phyloP scores from a whole-genome alignment of 1,140 invertebrate genomes.

The Diabrotica virgifera region DNA sequence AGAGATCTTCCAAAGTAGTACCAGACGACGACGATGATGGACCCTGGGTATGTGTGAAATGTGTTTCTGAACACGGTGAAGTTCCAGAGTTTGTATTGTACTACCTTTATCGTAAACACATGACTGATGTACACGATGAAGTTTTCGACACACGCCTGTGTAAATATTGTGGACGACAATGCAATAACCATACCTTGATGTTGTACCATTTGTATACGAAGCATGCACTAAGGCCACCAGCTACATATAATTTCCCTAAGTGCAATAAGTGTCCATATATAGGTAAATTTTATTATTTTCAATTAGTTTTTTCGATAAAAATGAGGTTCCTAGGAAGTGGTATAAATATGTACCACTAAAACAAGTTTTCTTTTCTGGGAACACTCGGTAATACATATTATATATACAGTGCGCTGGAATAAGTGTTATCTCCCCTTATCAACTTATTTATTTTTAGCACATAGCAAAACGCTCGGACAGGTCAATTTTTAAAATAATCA shows the following conservation, averaged over 20 bases:
- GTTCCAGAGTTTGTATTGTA: slow-evolving; percentile 71
- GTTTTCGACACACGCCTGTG: slow-evolving; percentile 76
- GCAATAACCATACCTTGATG: slow-evolving; percentile 70
- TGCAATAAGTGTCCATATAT: slow-evolving; percentile 74
- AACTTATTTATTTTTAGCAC: too few relatives aligned
- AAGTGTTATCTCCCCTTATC: too few relatives aligned
- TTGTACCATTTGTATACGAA: slow-evolving; percentile 79
- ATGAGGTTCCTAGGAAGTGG: too few relatives aligned
- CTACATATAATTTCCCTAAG: slow-evolving; percentile 68
- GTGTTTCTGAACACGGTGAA: slow-evolving; percentile 52
- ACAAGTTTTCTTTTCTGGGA: too few relatives aligned
- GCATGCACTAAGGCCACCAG: slow-evolving; percentile 71
- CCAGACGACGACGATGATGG: slow-evolving; percentile 46
- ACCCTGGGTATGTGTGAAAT: slow-evolving; percentile 53
- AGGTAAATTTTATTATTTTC: slow-evolving; percentile 39
- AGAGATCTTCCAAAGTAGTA: slow-evolving; percentile 23
- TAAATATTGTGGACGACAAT: slow-evolving; percentile 79
- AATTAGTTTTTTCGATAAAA: too few relatives aligned
- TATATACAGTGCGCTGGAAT: too few relatives aligned
- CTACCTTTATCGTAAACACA: slow-evolving; percentile 73
- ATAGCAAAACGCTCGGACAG: too few relatives aligned
- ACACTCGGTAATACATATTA: too few relatives aligned
- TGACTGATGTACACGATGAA: slow-evolving; percentile 77
- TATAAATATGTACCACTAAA: too few relatives aligned
- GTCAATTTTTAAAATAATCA: too few relatives aligned